A percentile compares a stretch with the other conserved stretches of the same genome.
Evolutionary conservation across 37 sponge, comb jelly and placozoan genomes (phyloP).

Genomic region (Spongilla lacustris): DNA sequence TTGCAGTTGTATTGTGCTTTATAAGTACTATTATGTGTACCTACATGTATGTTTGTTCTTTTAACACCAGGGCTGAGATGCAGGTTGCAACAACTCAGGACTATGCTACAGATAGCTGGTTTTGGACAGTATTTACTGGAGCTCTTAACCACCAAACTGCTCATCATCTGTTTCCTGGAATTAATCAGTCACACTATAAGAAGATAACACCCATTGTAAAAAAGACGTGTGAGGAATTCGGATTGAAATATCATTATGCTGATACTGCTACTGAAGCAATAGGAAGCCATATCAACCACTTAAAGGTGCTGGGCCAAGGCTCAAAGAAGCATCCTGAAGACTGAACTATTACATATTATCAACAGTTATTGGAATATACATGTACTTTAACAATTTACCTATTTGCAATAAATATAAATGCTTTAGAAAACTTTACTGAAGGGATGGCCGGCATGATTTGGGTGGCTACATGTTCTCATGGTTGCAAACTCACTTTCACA

Average conservation of each 20-base stretch:
- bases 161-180: slow-evolving; percentile 89
- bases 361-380: too few relatives aligned
- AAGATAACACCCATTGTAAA: slow-evolving; percentile 86
- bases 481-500: too few relatives aligned
- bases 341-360: too few relatives aligned
- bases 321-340: too few relatives aligned
- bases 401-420: too few relatives aligned
- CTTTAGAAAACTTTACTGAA: too few relatives aligned
- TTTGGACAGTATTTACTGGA: slow-evolving; percentile 87
- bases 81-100: slow-evolving; percentile 89
- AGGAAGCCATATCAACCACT: slow-evolving; percentile 82
- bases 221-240: slow-evolving; percentile 88
- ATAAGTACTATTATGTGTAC: too few relatives aligned
- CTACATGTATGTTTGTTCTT: too few relatives aligned
- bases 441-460: too few relatives aligned
- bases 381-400: too few relatives aligned
- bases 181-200: slow-evolving; percentile 86
- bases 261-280: slow-evolving; percentile 84
- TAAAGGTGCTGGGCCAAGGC: slow-evolving; percentile 76
- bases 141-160: slow-evolving; percentile 93
- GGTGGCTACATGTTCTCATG: too few relatives aligned
- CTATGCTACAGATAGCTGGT: slow-evolving; percentile 92
- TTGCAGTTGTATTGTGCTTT: too few relatives aligned
- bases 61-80: slow-evolving; percentile 88
- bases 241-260: slow-evolving; percentile 83